Evolutionary conservation across 2,797 vertebrate genomes (phyloP), one percentile per base, ranked within the genome.

Genomic region (Todus mexicanus): DNA sequence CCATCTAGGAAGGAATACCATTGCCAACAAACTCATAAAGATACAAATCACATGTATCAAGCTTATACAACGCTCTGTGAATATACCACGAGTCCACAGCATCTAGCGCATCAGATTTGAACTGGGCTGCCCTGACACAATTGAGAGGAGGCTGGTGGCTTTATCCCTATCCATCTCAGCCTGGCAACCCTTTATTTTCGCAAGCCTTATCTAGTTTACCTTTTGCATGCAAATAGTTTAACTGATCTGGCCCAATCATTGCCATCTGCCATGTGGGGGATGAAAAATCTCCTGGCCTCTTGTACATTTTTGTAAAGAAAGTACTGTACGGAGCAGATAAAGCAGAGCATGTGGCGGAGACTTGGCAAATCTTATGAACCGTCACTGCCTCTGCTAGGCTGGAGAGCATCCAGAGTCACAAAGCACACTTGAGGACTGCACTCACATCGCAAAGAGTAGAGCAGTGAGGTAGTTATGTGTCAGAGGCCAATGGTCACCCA

Each of bases 21-120:
- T 74, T 77, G 92, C 68, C 87, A 92, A 89, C 86, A 94, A 87
- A 84, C 78, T 87, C 15, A 0, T 90, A 76, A 87, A 93, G 93
- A 94, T 82, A 69, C 31, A n/a, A 56, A 89, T 95, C 81, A 2
- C 68, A 60, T 2, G 1, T 64, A 76, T 48, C 64, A 14, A 86
- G 81, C 75, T 84, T 68, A 12, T 40, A 48, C 54, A 57, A 22
- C 38, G 5, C 21, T 38, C 84, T 31, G 31, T 57, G 88, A 54
- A 51, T 59, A 53, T 54, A n/a, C 51, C 25, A 7, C 1, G 31
- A 93, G 74, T 42, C 73, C 3, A 0, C 73, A 78, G 70, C 23
- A 0, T 16, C 59, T 65, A 17, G 47, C 11, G 3, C 56, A 13
- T 53, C 1, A 11, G 37, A 43, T 76, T 60, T 73, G 74, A 84